phyloP scores from a whole-genome alignment of 2,797 vertebrate genomes.

The Etheostoma perlongum region DNA sequence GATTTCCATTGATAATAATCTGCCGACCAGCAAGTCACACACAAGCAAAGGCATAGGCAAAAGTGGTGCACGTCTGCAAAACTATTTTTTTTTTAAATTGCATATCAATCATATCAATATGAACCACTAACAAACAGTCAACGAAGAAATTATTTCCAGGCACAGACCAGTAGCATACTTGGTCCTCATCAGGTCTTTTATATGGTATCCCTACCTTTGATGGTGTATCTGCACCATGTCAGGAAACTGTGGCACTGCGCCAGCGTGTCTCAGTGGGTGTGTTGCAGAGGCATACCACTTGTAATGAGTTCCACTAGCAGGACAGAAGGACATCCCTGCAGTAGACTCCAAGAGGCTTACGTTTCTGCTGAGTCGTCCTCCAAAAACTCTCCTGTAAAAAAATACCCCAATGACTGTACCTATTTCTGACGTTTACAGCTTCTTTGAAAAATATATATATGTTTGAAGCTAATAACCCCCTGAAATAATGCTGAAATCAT shows the following conservation, averaged over 20 bases:
- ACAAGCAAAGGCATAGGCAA: not conserved
- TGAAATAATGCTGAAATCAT: conserved; percentile 69
- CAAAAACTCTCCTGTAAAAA: conserved; percentile 50
- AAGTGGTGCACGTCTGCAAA: not conserved
- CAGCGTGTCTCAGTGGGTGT: conserved; percentile 65
- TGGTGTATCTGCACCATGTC: conserved; percentile 62
- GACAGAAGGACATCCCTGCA: conserved; percentile 44
- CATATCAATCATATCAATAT: conserved; percentile 16
- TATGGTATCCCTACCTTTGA: conserved; percentile 68
- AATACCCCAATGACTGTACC: conserved; percentile 29
- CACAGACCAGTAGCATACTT: conserved; percentile 32
- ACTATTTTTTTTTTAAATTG: conserved; percentile 5
- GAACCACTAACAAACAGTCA: not conserved
- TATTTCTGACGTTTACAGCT: conserved; percentile 59
- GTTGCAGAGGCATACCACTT: conserved; percentile 42
- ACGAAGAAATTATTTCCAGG: not conserved
- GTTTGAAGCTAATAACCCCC: conserved; percentile 57
- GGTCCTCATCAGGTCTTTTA: conserved; percentile 64
- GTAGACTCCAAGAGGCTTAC: conserved; percentile 43
- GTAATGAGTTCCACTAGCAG: conserved; percentile 71
- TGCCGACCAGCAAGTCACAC: not conserved
- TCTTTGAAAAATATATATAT: conserved; percentile 52
- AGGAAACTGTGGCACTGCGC: conserved; percentile 48
- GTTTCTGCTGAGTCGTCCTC: conserved; percentile 50
- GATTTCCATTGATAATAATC: not conserved